Evolutionary conservation across 2,113 vertebrate species (phyloP).

Genomic region (Empidonax traillii): DNA sequence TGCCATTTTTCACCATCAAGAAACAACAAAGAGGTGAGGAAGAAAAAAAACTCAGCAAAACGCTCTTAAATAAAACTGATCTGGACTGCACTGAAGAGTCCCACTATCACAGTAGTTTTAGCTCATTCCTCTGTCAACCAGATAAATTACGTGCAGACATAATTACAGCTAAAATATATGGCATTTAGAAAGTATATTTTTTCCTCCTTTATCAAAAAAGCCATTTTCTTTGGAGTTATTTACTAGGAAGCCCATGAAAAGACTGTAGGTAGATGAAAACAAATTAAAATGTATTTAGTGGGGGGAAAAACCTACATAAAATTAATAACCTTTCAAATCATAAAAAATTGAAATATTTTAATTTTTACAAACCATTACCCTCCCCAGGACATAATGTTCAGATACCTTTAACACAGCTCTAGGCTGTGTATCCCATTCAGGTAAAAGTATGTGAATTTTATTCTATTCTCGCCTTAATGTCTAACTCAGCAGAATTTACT

Average conservation of each 20-base stretch:
- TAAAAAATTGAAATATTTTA: rapidly evolving
- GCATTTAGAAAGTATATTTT: background rate
- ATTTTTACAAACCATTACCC: background rate
- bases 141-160: background rate
- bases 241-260: background rate
- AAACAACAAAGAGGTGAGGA: background rate
- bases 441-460: background rate
- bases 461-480: background rate
- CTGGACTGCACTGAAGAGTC: background rate
- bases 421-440: background rate
- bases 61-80: background rate
- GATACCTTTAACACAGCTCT: background rate
- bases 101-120: background rate
- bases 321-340: background rate
- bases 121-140: background rate
- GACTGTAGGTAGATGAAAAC: background rate
- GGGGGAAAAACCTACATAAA: rapidly evolving
- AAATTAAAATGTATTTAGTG: background rate
- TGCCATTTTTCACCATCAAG: background rate
- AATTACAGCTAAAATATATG: background rate
- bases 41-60: background rate
- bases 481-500: background rate
- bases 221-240: background rate
- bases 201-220: background rate
- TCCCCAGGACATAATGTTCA: background rate